Percentiles rank a stretch among this genome's conserved stretches.
Evolutionary conservation across 2,797 vertebrate genomes (phyloP).

Genomic region (Falco novaeseelandiae): DNA sequence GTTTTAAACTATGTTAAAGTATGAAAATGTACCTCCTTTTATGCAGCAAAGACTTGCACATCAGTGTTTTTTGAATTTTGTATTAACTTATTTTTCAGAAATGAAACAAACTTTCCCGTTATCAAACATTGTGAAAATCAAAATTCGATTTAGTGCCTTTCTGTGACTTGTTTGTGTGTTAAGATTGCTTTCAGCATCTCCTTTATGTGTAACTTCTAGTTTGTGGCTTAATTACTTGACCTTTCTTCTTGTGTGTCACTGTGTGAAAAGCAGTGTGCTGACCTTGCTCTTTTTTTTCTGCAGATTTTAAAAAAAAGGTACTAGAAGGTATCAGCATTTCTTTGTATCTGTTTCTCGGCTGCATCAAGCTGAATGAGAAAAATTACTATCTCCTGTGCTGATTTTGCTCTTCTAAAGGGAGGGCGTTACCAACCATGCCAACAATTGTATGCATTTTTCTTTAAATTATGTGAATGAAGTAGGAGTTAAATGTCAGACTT

Average conservation of each 20-base stretch:
- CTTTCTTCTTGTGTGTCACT: constrained; percentile 19
- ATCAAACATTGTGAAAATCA: background rate
- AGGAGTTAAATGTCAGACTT: background rate
- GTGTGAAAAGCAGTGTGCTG: background rate
- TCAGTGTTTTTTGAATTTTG: constrained; percentile 7
- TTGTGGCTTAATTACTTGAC: background rate
- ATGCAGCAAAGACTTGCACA: constrained; percentile 12
- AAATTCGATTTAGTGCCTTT: background rate
- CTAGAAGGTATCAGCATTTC: background rate
- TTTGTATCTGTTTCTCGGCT: background rate
- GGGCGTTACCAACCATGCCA: background rate
- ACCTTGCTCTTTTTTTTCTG: background rate
- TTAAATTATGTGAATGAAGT: background rate
- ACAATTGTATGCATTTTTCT: background rate
- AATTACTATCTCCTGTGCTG: background rate
- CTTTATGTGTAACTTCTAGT: background rate
- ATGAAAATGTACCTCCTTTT: constrained; percentile 52
- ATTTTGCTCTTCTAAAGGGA: background rate
- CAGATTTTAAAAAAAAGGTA: background rate
- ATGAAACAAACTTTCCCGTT: background rate
- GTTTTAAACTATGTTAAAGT: constrained; percentile 28
- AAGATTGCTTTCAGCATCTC: background rate
- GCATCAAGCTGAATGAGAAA: background rate
- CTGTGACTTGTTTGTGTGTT: background rate
- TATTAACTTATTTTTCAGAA: constrained; percentile 55